Conservation (phyloP, 2,888 invertebrate genomes). For the Crocallis elinguaria region DNA sequence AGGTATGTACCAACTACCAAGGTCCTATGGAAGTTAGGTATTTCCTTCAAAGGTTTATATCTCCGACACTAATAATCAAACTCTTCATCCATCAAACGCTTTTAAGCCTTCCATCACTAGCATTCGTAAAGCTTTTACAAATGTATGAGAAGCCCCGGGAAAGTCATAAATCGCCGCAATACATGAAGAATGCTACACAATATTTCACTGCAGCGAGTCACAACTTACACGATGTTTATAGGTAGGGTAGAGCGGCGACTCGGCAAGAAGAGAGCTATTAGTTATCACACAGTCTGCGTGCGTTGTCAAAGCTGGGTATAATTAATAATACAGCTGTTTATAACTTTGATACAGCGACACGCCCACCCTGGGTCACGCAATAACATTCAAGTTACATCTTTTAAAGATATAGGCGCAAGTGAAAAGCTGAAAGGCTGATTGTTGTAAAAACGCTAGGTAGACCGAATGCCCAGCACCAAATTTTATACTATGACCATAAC, state of each 20-base stretch:
- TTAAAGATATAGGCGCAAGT: conserved; percentile 9
- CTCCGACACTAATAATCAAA: too few species aligned
- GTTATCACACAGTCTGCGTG: conserved; percentile 35
- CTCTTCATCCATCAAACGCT: neutral
- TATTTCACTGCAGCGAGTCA: conserved; percentile 28
- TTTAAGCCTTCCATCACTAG: neutral
- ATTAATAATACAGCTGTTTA: conserved; percentile 49
- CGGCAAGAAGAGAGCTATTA: conserved; percentile 11
- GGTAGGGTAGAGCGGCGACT: neutral
- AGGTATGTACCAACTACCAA: too few species aligned
- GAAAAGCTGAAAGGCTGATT: neutral
- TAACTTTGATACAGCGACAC: conserved; percentile 36
- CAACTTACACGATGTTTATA: conserved; percentile 15
- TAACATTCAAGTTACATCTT: conserved; percentile 39
- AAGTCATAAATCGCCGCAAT: conserved; percentile 23
- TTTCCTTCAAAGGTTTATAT: too few species aligned
- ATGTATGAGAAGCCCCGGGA: conserved; percentile 16
- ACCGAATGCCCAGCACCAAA: too few species aligned
- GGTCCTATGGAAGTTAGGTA: too few species aligned
- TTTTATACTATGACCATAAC: too few species aligned
- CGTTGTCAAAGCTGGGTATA: conserved; percentile 41
- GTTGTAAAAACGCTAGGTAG: too few species aligned
- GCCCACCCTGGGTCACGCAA: conserved; percentile 49
- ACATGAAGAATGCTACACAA: conserved; percentile 25
- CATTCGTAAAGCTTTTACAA: conserved; percentile 24